Conservation (phyloP, 2,888 invertebrate species). For the Rotaria magnacalcarata region DNA sequence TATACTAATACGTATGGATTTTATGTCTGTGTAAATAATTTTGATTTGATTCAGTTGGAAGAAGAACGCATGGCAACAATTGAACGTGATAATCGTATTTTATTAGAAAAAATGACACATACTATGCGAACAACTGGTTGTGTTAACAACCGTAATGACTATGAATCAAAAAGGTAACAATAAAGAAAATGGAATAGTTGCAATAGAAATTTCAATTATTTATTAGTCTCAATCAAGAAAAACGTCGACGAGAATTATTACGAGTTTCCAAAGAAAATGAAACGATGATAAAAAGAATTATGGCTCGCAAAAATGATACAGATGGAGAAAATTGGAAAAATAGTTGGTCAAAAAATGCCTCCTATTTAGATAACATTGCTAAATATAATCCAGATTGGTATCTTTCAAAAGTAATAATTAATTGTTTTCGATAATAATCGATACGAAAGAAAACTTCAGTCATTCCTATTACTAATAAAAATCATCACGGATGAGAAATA, state of each 20-base stretch:
- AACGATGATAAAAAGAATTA: constrained; percentile 56
- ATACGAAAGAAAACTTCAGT: too few relatives aligned
- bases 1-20: too few relatives aligned
- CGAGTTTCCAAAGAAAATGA: constrained; percentile 58
- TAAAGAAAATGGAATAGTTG: too few relatives aligned
- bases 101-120: constrained; percentile 59
- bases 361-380: constrained; percentile 57
- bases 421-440: too few relatives aligned
- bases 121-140: constrained; percentile 58
- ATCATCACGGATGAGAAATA: too few relatives aligned
- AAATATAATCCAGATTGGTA: constrained; percentile 51
- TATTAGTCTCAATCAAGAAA: constrained; percentile 57
- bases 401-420: neutral
- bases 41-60: constrained; percentile 51
- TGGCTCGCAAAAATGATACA: constrained; percentile 51
- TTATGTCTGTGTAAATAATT: too few relatives aligned
- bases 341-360: constrained; percentile 57
- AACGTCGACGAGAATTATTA: constrained; percentile 57
- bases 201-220: too few relatives aligned
- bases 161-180: constrained; percentile 56
- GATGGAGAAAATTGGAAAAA: constrained; percentile 51
- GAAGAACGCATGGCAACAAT: constrained; percentile 58
- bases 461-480: too few relatives aligned
- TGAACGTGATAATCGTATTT: constrained; percentile 58
- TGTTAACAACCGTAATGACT: constrained; percentile 57